Evolutionary conservation across 1,140 invertebrate species (phyloP), one percentile per base, ranked within the genome.

Genomic region (Drosophila carrolli): DNA sequence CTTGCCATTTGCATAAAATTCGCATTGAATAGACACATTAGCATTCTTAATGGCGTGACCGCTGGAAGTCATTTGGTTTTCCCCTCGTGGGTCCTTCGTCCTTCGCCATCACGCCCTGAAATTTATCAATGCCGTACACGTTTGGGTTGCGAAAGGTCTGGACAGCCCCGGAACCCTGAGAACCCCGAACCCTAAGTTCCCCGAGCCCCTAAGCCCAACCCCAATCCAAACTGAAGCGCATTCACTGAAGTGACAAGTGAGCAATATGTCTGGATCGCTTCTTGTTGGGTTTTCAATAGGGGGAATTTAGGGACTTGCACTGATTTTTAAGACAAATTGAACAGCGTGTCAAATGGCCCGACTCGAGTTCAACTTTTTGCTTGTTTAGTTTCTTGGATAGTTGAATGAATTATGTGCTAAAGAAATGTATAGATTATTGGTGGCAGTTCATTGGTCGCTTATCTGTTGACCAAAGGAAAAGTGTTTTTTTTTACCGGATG

Each of bases 1-100:
- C 84, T 88, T 89, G 73, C 75, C 84, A 88, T 88, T 88, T 88
- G 84, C 84, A 88, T 88, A 84, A 88, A 88, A 89, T 68, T 88
- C 84, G 84, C 84, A 88, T 88, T 88, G 53, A 89, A 88, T 88
- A 75, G 84, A 88, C 80, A 88, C 84, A 88, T 88, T 88, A 88
- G 84, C 84, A 88, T 88, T 88, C 86, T 89, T 88, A 88, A 88
- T 88, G 84, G 84, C 63, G 46, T 75, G 75, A 65, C 75, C 75
- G 73, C 78, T 51, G 67, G 76, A 89, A 79, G 76, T 83, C 83
- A 79, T 74, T 88, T 83, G 57, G 43, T 14, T 46, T 43, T 37
- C 37, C 29, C 46, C 23, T 23, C 23, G 23, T 23, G 23, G 23
- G 3, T 23, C 23, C 23, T 23, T 14, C 27, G 44, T 23, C 62